phyloP scores from a whole-genome alignment of 2,888 invertebrate species.

The Blomia tropicalis region DNA sequence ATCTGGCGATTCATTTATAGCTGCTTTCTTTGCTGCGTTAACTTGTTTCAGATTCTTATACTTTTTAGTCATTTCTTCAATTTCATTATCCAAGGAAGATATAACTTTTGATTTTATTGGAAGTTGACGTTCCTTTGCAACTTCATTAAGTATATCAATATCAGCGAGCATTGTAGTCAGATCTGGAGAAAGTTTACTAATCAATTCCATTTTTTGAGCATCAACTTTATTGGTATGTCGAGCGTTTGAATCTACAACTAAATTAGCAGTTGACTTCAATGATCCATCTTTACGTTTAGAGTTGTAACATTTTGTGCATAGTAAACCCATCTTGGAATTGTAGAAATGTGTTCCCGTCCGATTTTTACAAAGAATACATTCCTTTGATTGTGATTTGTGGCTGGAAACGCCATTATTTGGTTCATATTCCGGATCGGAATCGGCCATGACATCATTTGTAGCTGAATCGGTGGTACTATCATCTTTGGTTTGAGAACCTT shows the following conservation, averaged over 20 bases:
- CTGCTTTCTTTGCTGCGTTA: not conserved
- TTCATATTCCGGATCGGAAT: slow-evolving; percentile 74
- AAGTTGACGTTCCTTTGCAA: not conserved
- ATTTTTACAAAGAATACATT: slow-evolving; percentile 31
- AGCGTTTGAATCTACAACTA: not conserved
- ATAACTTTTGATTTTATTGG: not conserved
- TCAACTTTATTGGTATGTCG: not conserved
- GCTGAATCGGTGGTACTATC: slow-evolving; percentile 41
- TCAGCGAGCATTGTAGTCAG: not conserved
- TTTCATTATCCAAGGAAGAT: not conserved
- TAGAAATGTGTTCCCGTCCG: slow-evolving; percentile 22
- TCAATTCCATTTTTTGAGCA: not conserved
- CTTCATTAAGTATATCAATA: not conserved
- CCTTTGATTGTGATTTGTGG: not conserved
- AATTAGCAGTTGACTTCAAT: slow-evolving; percentile 37
- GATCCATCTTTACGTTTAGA: slow-evolving; percentile 71
- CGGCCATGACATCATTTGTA: slow-evolving; percentile 56
- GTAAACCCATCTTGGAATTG: slow-evolving; percentile 45
- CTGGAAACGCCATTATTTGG: not conserved
- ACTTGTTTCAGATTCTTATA: not conserved
- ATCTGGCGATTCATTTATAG: not conserved
- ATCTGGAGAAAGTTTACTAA: not conserved
- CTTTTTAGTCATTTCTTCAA: not conserved
- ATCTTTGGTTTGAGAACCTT: slow-evolving; percentile 48
- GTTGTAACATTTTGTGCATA: slow-evolving; percentile 67